Conservation (phyloP, 2,888 invertebrate genomes). For the Neoaliturus tenellus region DNA sequence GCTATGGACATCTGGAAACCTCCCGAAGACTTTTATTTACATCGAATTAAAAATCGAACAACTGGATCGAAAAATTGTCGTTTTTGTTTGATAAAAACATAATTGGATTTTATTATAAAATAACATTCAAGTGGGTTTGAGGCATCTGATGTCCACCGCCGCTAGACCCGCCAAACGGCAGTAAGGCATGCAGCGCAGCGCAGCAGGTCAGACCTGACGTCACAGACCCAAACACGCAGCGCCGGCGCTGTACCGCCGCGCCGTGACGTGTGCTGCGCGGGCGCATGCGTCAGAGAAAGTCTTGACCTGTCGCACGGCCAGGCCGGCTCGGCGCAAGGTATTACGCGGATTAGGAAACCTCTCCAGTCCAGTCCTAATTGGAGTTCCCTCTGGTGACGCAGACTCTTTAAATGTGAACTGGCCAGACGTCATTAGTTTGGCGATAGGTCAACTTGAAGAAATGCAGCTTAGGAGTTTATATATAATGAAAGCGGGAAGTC, state of each 20-base stretch:
- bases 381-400: neutral
- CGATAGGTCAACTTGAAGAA: neutral
- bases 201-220: neutral
- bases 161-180: no score
- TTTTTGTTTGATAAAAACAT: no score
- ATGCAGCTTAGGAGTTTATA: no score
- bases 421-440: neutral
- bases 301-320: neutral
- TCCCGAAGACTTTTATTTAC: no score
- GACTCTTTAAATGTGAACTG: neutral
- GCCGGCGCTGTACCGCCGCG: neutral
- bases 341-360: conserved; percentile 1
- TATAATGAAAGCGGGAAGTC: no score
- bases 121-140: no score
- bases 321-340: neutral
- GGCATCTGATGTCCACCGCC: no score
- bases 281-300: conserved; percentile 27
- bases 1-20: no score
- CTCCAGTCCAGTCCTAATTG: neutral
- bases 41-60: no score
- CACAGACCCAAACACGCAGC: neutral
- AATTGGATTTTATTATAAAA: no score
- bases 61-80: no score
- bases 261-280: neutral
- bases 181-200: neutral